Evolutionary conservation across 2,113 vertebrate genomes (phyloP), one percentile per base, ranked within the genome.

Genomic region (Podarcis muralis): DNA sequence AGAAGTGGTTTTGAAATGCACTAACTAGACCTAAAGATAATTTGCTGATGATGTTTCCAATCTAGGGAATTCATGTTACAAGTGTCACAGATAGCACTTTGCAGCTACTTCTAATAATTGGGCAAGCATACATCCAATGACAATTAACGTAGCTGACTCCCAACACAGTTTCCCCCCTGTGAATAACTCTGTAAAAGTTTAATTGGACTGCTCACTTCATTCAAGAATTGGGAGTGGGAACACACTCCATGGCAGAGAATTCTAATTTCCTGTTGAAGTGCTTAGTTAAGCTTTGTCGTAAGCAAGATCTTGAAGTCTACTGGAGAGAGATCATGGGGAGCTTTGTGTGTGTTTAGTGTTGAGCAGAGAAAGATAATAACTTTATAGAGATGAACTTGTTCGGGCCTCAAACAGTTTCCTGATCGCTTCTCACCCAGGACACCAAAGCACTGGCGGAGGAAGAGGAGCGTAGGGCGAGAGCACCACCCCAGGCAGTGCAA

Each of bases 1-100:
- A 1, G 16, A 12, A 12, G 43, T 48, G 0, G 0, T 62, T 0
- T 40, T 48, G 25, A 16, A 6, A 87, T 40, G 8, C 3, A 81
- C 11, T 0, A 0, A 30, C 68, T 27, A 18, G 11, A 87, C 18
- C 12, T 0, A 75, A 83, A 86, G 32, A 59, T 4, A 65, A 15
- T 27, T 57, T 69, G 71, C 16, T 77, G 43, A 16, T 59, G 37
- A 77, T 86, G 18, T 32, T 74, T 27, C 62, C 85, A 81, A 16
- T 12, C 40, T 62, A 84, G 53, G 3, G 18, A 4, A 71, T 89
- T 78, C 59, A 83, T 15, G 1, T 43, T 48, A 86, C 32, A 86
- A 23, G 7, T 3, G 65, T 11, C 5, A 1, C 53, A 1, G 13
- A 83, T 27, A 6, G 3, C 82, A 71, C 40, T 0, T 2, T 84